Evolutionary conservation across 2,888 invertebrate species (phyloP), one percentile per base, ranked within the genome.

Genomic region (Hirtodrosophila alboralis): DNA sequence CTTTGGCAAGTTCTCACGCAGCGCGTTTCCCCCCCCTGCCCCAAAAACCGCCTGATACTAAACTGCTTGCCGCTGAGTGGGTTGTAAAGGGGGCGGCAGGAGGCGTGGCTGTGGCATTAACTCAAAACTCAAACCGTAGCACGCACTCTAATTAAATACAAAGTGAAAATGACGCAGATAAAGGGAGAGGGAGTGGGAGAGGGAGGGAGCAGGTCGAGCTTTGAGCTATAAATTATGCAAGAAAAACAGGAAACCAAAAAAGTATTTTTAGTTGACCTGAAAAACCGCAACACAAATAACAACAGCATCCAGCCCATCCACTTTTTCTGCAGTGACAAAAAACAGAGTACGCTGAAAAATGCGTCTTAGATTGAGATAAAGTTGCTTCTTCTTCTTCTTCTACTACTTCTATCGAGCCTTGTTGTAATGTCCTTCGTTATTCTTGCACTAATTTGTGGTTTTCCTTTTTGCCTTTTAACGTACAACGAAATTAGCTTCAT

Each of bases 141-240:
- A 65, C 76, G 69, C 73, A 65, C 69, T 73, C 74, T 75, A 75
- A 75, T 76, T 75, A 76, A 76, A 75, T 75, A 69, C 58, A 73
- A 76, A 75, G 69, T 73, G 62, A 31, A 47, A 53, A 61, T 59
- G 63, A 60, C 44, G 45, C 59, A 49, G n/a, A n/a, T n/a, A n/a
- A n/a, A 49, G 27, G 43, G 38, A 30, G 13, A 21, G 7, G 3
- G 52, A 10, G 23, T 1, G 13, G 4, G 12, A 8, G 47, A 2
- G 30, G 8, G 13, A 5, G 16, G 5, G 13, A 27, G 3, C 9
- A 2, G 47, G 45, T 40, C 49, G 40, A 54, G 58, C 48, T 37
- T 48, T 58, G 60, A 47, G n/a, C 49, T 61, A 61, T 72, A 74
- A 72, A 72, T 72, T 72, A 61, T 74, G 54, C 58, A 72, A 52